phyloP scores from a whole-genome alignment of 2,888 invertebrate genomes.

The Cantharis lateralis region DNA sequence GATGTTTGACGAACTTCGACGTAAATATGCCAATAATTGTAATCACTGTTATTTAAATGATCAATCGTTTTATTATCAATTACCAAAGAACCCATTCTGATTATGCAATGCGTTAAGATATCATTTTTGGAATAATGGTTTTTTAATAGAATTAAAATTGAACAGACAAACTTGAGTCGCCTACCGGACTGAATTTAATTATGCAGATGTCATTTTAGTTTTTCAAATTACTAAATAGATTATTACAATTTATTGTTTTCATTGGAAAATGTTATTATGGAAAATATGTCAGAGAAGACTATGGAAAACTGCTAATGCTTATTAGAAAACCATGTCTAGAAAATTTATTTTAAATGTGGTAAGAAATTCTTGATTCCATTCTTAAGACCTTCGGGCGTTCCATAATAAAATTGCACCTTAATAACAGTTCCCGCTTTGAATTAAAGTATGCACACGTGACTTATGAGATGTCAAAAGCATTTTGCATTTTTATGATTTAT shows the following conservation, averaged over 20 bases:
- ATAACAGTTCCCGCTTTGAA: conserved; percentile 35
- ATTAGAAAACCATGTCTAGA: conserved; percentile 23
- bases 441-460: conserved; percentile 49
- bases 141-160: not conserved
- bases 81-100: not conserved
- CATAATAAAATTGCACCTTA: conserved; percentile 37
- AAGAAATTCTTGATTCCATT: conserved; percentile 24
- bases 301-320: not conserved
- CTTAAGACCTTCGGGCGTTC: conserved; percentile 19
- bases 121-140: not conserved
- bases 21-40: not conserved
- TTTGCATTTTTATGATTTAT: conserved; percentile 54
- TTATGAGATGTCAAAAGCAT: conserved; percentile 52
- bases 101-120: not conserved
- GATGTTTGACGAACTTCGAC: not conserved
- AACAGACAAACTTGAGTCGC: not conserved
- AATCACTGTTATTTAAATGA: not conserved
- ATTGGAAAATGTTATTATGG: not conserved
- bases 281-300: not conserved
- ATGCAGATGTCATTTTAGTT: not conserved
- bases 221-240: not conserved
- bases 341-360: conserved; percentile 19
- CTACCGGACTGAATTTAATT: not conserved
- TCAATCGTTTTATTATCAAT: not conserved
- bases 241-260: not conserved